Evolutionary conservation across 2,797 vertebrate genomes (phyloP), one percentile per base, ranked within the genome.

Genomic region (Carduelis carduelis): DNA sequence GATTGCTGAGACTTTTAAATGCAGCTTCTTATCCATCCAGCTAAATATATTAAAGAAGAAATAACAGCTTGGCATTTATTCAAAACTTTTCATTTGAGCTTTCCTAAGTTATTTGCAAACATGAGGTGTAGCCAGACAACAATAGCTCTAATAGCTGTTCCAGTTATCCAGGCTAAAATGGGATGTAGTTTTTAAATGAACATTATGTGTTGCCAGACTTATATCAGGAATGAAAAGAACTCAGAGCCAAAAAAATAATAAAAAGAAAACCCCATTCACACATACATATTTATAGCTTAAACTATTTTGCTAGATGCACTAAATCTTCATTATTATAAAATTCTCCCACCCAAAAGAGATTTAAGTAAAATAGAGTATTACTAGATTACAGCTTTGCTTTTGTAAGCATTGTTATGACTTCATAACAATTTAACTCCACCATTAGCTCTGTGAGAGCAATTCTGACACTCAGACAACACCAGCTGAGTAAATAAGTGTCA

Each of bases 31-130:
- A 63, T 47, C 70, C 52, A 79, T 68, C 34, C 92, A 80, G 65
- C 61, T 84, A 87, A 88, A 74, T 30, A 77, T 55, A 91, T 87
- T 88, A 76, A 79, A 90, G 74, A 52, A 84, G 30, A 92, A 96
- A 79, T 86, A 93, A 52, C 32, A 88, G 74, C 55, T 68, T 91
- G 89, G 85, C 86, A 90, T 84, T 82, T 26, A 93, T 52, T 87
- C 89, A 93, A 2, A 79, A 49, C 43, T 82, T 63, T 78, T 96
- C 87, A 84, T 49, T 90, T 57, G 63, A 90, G 89, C 80, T 82
- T 88, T 76, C 83, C 37, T 12, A 74, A 90, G 70, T 83, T 95
- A 88, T 93, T 71, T 95, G 95, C 91, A 95, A 96, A 95, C 91
- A 93, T 60, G 39, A 95, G 83, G 83, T 70, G 56, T 14, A 94